Evolutionary conservation across 2,888 invertebrate species (phyloP).

Genomic region (Chaetoderma sp.): DNA sequence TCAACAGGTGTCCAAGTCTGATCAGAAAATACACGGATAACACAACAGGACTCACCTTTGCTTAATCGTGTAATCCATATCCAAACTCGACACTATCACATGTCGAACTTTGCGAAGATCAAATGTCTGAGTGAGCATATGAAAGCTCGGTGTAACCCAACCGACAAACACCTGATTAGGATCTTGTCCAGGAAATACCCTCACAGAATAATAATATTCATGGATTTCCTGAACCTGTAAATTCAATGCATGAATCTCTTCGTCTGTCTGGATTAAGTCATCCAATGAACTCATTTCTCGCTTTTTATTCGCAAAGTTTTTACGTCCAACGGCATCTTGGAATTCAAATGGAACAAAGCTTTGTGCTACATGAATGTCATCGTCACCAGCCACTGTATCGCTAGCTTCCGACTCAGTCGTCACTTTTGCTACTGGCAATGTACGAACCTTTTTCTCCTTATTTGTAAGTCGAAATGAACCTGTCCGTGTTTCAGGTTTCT

Average conservation of each 20-base stretch:
- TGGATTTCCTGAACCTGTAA: conserved; percentile 77
- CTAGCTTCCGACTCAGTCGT: conserved; percentile 26
- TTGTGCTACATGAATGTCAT: conserved; percentile 48
- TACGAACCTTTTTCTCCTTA: too few species aligned
- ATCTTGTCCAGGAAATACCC: conserved; percentile 94
- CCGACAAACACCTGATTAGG: conserved; percentile 96
- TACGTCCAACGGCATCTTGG: conserved; percentile 49
- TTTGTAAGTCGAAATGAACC: too few species aligned
- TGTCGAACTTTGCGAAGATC: conserved; percentile 65
- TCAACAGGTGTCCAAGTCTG: too few species aligned
- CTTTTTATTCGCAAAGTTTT: conserved; percentile 53
- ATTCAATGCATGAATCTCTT: conserved; percentile 61
- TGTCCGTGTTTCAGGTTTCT: too few species aligned
- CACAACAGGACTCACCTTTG: too few species aligned
- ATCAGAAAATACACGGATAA: too few species aligned
- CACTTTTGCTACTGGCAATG: conserved; percentile 31
- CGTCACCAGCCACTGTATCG: conserved; percentile 38
- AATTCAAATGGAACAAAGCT: conserved; percentile 61
- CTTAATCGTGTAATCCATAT: conserved; percentile 78
- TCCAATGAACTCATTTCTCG: conserved; percentile 36
- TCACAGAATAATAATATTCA: conserved; percentile 92
- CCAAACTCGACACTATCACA: conserved; percentile 63
- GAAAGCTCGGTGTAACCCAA: conserved; percentile 98
- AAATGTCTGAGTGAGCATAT: conserved; percentile 62
- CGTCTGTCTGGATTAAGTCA: conserved; percentile 56